Evolutionary conservation across 2,888 invertebrate species (phyloP), one percentile per base, ranked within the genome.

Genomic region (Metacarcinus magister): DNA sequence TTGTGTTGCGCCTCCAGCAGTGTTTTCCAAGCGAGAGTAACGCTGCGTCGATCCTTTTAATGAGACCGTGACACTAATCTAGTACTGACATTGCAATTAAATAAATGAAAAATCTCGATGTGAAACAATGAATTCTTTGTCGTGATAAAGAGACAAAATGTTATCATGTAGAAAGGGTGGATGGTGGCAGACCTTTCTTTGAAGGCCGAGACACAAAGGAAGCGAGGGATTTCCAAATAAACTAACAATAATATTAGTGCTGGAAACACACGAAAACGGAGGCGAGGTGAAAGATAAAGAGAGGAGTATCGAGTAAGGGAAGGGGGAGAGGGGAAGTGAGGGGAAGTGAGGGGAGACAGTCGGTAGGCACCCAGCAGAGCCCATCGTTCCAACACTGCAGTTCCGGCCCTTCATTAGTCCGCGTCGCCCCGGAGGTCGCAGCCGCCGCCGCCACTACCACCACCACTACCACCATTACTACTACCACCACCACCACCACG

Each of bases 401-500:
- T 60, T 60, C 60, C 60, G 60, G 60, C 93, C 67, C 93, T 93
- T 93, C 93, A 93, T 93, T 93, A 93, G 60, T 39, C 60, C n/a
- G 60, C 54, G 67, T 67, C 39, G 54, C 54, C n/a, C 91, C 60
- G 39, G 19, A 16, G 19, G 19, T 32, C 89, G 23, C 23, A 43
- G 46, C 60, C 60, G 23, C 60, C 60, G 8, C 39, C 39, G 13
- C 92, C n/a, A 60, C 39, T 60, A 67, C 19, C 0, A 93, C 92
- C 10, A 60, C 60, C 13, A 32, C 92, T 39, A 32, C 46, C 32
- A 54, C 48, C 32, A 60, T 16, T 19, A 28, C 10, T 23, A 82
- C 10, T 1, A 67, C 82, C 32, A 28, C 82, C 32, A n/a, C 8
- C 32, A 32, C 82, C 28, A 82, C 28, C 5, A 82, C 32, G 2